phyloP scores from a whole-genome alignment of 2,888 invertebrate species.

The Chrysodeixis includens region DNA sequence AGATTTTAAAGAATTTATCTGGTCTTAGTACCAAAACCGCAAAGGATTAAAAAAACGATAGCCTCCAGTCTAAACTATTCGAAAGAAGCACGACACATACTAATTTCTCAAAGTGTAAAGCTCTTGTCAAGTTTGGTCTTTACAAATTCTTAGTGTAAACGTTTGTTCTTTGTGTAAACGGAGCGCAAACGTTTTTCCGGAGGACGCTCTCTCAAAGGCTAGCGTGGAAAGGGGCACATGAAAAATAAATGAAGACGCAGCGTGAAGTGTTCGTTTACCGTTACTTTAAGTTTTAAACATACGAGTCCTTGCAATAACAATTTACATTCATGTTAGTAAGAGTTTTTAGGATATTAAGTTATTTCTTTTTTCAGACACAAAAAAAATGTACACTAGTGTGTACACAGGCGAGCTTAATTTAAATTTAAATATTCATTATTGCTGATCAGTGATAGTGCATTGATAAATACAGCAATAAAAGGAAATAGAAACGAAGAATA shows the following conservation, averaged over 20 bases:
- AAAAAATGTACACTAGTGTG: too few relatives aligned
- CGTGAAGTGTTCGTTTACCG: conserved; percentile 6
- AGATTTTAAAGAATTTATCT: too few relatives aligned
- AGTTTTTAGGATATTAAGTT: too few relatives aligned
- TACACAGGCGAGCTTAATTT: too few relatives aligned
- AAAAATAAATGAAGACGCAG: conserved; percentile 11
- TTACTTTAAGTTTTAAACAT: background rate
- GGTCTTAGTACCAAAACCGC: background rate
- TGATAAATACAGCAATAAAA: too few relatives aligned
- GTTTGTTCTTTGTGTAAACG: too few relatives aligned
- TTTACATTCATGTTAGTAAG: too few relatives aligned
- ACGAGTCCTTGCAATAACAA: too few relatives aligned
- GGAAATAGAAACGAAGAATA: too few relatives aligned
- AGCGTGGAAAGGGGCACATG: background rate
- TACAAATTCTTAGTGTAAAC: background rate
- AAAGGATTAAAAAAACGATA: background rate
- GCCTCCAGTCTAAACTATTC: background rate
- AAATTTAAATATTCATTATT: too few relatives aligned
- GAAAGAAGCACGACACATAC: conserved; percentile 12
- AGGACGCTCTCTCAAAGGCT: conserved; percentile 29
- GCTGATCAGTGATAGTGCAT: too few relatives aligned
- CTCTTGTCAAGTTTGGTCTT: conserved; percentile 6
- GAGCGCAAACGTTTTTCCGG: conserved; percentile 1
- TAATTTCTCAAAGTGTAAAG: conserved; percentile 16
- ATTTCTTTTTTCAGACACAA: too few relatives aligned